phyloP scores from a whole-genome alignment of 2,888 invertebrate genomes.

The Dysmachus trigonus region DNA sequence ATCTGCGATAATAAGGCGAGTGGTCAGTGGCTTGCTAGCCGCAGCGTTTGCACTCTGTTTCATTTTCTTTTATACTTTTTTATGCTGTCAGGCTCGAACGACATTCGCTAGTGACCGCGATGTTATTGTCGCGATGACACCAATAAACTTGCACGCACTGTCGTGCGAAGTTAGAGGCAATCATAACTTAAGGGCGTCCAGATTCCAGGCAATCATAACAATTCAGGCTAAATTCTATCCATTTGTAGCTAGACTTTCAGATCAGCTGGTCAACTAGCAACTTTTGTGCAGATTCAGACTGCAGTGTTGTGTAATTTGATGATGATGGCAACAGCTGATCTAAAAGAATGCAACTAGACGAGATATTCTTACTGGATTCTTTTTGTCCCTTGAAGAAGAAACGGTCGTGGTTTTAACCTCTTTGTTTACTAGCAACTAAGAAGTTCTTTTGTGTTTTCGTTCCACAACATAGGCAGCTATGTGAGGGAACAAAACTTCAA shows the following conservation, averaged over 20 bases:
- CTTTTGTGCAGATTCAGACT: neutral
- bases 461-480: neutral
- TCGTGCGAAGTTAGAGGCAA: neutral
- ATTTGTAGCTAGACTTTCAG: neutral
- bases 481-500: no score
- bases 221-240: neutral
- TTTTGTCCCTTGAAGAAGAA: neutral
- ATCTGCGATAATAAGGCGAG: neutral
- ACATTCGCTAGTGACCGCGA: neutral
- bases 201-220: neutral
- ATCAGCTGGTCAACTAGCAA: neutral
- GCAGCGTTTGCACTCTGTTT: neutral
- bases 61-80: neutral
- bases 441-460: neutral
- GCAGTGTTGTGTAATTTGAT: neutral
- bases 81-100: neutral
- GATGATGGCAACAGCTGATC: neutral
- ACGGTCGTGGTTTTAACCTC: neutral
- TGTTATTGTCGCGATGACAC: neutral
- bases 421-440: neutral
- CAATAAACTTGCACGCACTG: neutral
- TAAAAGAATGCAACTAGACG: neutral
- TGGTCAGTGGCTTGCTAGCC: neutral
- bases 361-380: neutral
- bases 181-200: neutral